phyloP scores from a whole-genome alignment of 2,113 vertebrate genomes.

The Engystomops pustulosus region DNA sequence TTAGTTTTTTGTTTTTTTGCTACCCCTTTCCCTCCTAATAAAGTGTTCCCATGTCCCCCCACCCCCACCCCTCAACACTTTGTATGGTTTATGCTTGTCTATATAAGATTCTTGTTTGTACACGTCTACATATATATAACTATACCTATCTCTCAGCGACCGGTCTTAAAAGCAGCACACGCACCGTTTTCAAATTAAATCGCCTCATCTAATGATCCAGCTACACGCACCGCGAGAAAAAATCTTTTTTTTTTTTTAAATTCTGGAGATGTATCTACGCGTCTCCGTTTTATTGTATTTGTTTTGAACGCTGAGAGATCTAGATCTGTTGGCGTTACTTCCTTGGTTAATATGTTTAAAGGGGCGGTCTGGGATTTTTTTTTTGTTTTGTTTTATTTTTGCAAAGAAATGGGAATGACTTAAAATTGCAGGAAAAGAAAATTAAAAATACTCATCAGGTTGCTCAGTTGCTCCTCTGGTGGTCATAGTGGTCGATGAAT shows the following conservation, averaged over 20 bases:
- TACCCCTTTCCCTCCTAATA: conserved; percentile 61
- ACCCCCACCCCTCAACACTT: no score
- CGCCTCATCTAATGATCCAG: conserved; percentile 74
- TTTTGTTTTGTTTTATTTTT: no score
- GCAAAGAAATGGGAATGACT: no score
- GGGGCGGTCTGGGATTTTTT: background rate
- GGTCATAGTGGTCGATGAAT: no score
- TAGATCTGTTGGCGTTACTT: conserved; percentile 72
- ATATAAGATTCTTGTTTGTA: conserved; percentile 76
- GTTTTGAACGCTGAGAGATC: conserved; percentile 71
- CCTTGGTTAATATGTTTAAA: conserved; percentile 71
- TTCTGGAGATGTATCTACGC: conserved; percentile 62
- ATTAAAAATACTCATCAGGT: no score
- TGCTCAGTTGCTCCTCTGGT: no score
- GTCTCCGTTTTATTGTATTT: conserved; percentile 66
- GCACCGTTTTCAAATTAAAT: conserved; percentile 79
- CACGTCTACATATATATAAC: conserved; percentile 65
- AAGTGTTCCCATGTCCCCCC: conserved; percentile 69
- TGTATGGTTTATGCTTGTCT: conserved; percentile 72
- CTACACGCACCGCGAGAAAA: conserved; percentile 67
- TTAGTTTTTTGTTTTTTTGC: conserved; percentile 55
- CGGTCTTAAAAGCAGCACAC: conserved; percentile 86
- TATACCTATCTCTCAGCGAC: conserved; percentile 68
- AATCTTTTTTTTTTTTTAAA: conserved; percentile 71
- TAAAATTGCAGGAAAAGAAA: no score